phyloP scores from a whole-genome alignment of 2,113 vertebrate species.

The Tyrannus savana region DNA sequence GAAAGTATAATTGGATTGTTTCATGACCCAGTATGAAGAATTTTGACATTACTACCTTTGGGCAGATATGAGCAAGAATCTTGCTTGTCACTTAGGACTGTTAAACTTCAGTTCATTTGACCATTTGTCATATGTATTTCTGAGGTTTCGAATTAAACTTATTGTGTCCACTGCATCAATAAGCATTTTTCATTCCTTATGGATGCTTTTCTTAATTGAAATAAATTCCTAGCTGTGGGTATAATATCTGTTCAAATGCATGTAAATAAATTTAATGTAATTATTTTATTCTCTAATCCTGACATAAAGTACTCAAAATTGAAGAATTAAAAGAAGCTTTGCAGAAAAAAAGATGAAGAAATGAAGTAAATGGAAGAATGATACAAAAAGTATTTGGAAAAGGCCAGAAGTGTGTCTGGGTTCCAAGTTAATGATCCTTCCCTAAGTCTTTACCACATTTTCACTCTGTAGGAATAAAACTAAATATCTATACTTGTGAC shows the following conservation, averaged over 20 bases:
- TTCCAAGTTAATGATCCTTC: not conserved
- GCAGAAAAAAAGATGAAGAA: conserved; percentile 51
- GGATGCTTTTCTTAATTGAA: not conserved
- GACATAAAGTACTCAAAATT: no score
- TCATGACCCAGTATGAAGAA: no score
- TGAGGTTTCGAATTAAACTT: not conserved
- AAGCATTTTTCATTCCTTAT: not conserved
- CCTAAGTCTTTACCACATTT: not conserved
- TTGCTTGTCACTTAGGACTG: not conserved
- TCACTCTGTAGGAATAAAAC: not conserved
- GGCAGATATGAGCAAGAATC: not conserved
- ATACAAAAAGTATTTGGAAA: conserved; percentile 94
- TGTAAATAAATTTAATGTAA: not conserved
- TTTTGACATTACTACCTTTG: not conserved
- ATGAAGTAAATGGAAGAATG: conserved; percentile 95
- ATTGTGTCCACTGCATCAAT: not conserved
- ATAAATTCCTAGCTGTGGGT: not conserved
- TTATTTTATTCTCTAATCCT: not conserved
- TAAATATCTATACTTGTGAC: not conserved
- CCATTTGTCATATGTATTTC: not conserved
- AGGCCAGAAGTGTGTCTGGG: conserved; percentile 85
- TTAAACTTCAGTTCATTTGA: not conserved
- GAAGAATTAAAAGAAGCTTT: no score
- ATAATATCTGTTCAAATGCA: not conserved
- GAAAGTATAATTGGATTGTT: no score